Base-by-base conservation (phyloP, 2,888 invertebrate species). In the Athetis lepigone region DNA sequence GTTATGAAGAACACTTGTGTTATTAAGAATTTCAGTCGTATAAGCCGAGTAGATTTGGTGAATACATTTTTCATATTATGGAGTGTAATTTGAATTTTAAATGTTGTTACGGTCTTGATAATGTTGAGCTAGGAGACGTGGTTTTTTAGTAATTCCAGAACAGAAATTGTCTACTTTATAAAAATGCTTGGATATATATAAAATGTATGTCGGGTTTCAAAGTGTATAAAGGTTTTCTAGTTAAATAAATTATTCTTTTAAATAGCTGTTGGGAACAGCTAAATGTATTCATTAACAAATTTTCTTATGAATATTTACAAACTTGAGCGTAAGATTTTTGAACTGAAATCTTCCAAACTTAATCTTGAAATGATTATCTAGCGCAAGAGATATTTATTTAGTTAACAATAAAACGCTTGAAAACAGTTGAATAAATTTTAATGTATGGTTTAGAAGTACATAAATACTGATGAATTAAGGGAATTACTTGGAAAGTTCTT, bases 21-120 rank as follows among this genome's bases (percentile, higher is more conserved):
- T 64, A 56, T 71, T 67, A 65, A 64, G 60, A 57, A 60, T 54
- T 70, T 58, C n/a, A n/a, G 43, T 37, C 47, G 42, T 64, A 43
- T 63, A 51, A 45, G 55, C 29, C 27, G 29, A 51, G 43, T 55
- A 70, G 46, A 51, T 47, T 50, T 36, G n/a, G 9, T 3, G 19
- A 45, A 61, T 54, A 61, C 18, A 51, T 66, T 66, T 77, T 70
- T 64, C 43, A 59, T 62, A 42, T 42, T 62, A 52, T 46, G 47
- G 40, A 52, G 36, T 49, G 16, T 54, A 57, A 77, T 77, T 75
- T 70, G 65, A 75, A 70, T 72, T 72, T 70, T 57, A 70, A 75
- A 78, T 72, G 37, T 47, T 27, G 42, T 55, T 52, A 60, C 68
- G 25, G 47, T 61, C 56, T 65, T 43, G 39, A 49, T 68, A 55